Evolutionary conservation across 2,113 vertebrate species (phyloP).

Genomic region (Dolichallabes microphthalmus): DNA sequence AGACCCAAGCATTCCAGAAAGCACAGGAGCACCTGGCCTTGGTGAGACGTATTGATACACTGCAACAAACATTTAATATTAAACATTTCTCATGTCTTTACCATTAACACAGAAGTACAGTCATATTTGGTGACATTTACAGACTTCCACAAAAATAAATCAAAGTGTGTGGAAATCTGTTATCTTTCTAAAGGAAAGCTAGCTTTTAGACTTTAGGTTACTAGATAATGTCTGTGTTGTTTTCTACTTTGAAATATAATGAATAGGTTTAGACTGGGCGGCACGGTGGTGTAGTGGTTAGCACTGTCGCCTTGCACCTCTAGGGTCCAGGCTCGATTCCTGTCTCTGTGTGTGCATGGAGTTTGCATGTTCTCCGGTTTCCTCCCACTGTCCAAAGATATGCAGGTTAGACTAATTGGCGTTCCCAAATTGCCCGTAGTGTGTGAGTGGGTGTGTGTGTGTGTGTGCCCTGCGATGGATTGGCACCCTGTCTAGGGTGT

Average conservation of each 20-base stretch:
- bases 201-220: background rate
- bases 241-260: background rate
- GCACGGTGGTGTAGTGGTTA: no score
- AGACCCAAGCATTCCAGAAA: constrained; percentile 34
- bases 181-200: background rate
- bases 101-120: background rate
- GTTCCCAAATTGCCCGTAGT: no score
- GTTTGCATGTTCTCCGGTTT: no score
- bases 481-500: no score
- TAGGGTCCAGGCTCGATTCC: no score
- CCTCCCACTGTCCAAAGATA: no score
- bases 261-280: background rate
- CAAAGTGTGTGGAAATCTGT: background rate
- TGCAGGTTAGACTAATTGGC: no score
- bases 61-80: background rate
- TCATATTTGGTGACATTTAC: no score
- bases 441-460: no score
- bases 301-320: no score
- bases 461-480: no score
- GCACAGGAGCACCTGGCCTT: constrained; percentile 62
- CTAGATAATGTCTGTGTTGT: background rate
- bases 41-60: constrained; percentile 63
- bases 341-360: no score
- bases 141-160: background rate
- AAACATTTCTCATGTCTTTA: background rate